Evolutionary conservation across 2,797 vertebrate genomes (phyloP).

Genomic region (Steatocranus sp.): DNA sequence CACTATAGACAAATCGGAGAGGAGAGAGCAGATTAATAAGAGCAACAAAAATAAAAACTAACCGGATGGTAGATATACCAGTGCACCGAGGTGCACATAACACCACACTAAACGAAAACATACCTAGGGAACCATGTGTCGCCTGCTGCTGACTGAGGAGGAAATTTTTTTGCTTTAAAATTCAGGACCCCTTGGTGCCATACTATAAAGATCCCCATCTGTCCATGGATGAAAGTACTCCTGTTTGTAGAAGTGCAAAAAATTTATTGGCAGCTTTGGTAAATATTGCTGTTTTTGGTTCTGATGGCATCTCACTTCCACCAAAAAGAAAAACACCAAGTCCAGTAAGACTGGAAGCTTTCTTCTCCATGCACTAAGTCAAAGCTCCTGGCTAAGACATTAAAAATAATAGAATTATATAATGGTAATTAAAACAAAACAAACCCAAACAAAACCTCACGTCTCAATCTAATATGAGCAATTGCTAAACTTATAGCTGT

Average conservation of each 20-base stretch:
- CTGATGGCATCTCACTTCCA: not conserved
- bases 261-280: not conserved
- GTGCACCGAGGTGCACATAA: not conserved
- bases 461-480: not conserved
- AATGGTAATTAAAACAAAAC: not conserved
- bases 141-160: not conserved
- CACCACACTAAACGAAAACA: not conserved
- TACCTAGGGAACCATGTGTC: not conserved
- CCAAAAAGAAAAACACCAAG: not conserved
- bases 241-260: not conserved
- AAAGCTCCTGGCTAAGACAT: not conserved
- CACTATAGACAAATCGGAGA: not conserved
- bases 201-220: not conserved
- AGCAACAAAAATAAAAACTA: not conserved
- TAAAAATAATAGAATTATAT: not conserved
- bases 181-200: not conserved
- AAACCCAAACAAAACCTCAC: not conserved
- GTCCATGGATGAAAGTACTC: not conserved
- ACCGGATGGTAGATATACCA: not conserved
- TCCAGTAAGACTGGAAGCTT: not conserved
- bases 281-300: not conserved
- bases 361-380: not conserved
- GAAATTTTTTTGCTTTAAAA: not conserved
- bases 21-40: not conserved
- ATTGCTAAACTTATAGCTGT: fast-evolving